Evolutionary conservation across 1,140 invertebrate genomes (phyloP).

Genomic region (Brachystomella parvula): DNA sequence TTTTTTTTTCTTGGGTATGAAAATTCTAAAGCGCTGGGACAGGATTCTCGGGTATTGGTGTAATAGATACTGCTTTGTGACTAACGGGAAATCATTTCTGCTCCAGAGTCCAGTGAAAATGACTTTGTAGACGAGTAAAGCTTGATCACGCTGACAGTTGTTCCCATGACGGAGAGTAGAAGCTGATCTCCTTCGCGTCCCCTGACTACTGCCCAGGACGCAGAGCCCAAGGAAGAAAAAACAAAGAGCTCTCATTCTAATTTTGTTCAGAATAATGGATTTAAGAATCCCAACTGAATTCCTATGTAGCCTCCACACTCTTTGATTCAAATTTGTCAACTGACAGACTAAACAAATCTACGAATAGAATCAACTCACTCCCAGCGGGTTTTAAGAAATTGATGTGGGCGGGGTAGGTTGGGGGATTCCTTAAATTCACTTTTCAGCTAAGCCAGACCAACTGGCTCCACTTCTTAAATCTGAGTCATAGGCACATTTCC

Average conservation of each 20-base stretch:
- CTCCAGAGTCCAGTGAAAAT: constrained; percentile 82
- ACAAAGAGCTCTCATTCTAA: too few species aligned
- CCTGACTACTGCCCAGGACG: background rate
- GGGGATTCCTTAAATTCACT: background rate
- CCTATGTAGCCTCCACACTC: background rate
- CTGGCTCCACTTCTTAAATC: constrained; percentile 17
- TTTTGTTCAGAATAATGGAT: too few species aligned
- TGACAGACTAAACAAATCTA: constrained; percentile 17
- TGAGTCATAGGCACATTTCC: background rate
- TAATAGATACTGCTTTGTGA: background rate
- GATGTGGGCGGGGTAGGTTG: constrained; percentile 12
- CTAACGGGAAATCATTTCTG: constrained; percentile 71
- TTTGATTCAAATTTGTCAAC: constrained; percentile 24
- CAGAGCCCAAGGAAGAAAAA: background rate
- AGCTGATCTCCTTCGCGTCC: background rate
- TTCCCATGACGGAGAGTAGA: constrained; percentile 2
- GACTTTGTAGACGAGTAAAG: constrained; percentile 72
- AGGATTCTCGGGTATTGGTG: background rate
- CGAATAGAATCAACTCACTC: constrained; percentile 5
- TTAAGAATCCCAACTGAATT: background rate
- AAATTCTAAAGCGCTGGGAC: background rate
- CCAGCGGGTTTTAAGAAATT: constrained; percentile 11
- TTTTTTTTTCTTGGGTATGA: background rate
- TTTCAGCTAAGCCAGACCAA: constrained; percentile 14
- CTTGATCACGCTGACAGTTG: constrained; percentile 42